Conservation (phyloP, 92 coral and sea anemone species). For the Diadumene lineata region DNA sequence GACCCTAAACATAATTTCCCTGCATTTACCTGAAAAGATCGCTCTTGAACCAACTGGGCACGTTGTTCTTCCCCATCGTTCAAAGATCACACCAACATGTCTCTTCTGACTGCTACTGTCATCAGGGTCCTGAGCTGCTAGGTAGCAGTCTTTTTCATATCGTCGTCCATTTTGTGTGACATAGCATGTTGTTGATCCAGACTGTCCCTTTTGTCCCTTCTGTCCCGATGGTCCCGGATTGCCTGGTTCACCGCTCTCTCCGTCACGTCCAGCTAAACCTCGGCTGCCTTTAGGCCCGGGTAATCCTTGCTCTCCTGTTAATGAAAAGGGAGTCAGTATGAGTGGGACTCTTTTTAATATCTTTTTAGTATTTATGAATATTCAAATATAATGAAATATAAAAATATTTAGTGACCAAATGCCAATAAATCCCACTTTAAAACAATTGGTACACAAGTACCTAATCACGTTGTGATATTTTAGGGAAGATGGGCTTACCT, state of each 20-base stretch:
- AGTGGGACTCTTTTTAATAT: too few species aligned
- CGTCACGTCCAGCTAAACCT: conserved; percentile 52
- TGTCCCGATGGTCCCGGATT: conserved; percentile 39
- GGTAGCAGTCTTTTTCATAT: conserved; percentile 48
- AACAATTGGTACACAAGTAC: background rate
- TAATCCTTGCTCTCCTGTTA: conserved; percentile 49
- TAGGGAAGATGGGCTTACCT: too few species aligned
- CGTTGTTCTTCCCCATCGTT: conserved; percentile 69
- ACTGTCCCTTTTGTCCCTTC: conserved; percentile 56
- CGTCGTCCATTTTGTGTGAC: conserved; percentile 69
- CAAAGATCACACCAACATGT: conserved; percentile 46
- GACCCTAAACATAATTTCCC: too few species aligned
- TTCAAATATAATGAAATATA: too few species aligned
- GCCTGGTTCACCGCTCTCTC: conserved; percentile 74
- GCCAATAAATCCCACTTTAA: too few species aligned
- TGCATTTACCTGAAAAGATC: conserved; percentile 48
- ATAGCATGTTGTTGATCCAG: conserved; percentile 58
- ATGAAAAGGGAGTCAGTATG: background rate
- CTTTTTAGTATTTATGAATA: too few species aligned
- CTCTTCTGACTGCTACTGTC: conserved; percentile 2
- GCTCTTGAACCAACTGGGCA: conserved; percentile 57
- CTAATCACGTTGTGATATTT: too few species aligned
- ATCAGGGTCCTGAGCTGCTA: conserved; percentile 42
- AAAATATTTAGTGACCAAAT: too few species aligned
- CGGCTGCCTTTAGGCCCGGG: conserved; percentile 60